These are phyloP conservation scores for Cygnus olor DNA, from an alignment of 2,797 vertebrate species.

Conservation along the genomic window DNA sequence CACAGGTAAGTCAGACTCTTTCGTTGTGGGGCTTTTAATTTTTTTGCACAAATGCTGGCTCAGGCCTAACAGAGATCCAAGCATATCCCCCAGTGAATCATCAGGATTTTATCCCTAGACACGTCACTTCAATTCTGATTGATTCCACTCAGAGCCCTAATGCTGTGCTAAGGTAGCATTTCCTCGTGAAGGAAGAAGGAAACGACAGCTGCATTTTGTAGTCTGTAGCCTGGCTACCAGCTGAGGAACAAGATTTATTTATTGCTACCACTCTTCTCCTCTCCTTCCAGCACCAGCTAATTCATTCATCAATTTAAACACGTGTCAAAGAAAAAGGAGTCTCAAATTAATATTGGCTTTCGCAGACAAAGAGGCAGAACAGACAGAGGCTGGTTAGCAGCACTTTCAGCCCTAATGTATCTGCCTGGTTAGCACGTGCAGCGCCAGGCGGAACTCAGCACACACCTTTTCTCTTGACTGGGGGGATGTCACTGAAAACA, in stretches of 20 bases:
- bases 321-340: not conserved
- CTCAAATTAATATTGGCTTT: not conserved
- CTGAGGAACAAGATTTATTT: not conserved
- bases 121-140: not conserved
- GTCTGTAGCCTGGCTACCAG: not conserved
- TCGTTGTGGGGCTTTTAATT: not conserved
- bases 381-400: not conserved
- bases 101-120: not conserved
- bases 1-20: no score
- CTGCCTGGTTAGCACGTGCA: fast-evolving
- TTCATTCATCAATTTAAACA: not conserved
- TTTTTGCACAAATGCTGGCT: not conserved
- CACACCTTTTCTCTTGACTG: not conserved
- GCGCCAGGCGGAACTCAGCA: not conserved
- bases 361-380: not conserved
- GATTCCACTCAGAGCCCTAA: no score
- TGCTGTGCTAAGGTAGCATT: no score
- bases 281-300: not conserved
- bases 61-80: not conserved
- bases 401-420: not conserved
- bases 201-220: not conserved
- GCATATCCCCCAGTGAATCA: not conserved
- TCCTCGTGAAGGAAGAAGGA: not conserved
- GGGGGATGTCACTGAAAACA: not conserved
- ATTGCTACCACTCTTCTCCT: not conserved